Evolutionary conservation across 2,888 invertebrate species (phyloP).

Genomic region (Ochropacha duplaris): DNA sequence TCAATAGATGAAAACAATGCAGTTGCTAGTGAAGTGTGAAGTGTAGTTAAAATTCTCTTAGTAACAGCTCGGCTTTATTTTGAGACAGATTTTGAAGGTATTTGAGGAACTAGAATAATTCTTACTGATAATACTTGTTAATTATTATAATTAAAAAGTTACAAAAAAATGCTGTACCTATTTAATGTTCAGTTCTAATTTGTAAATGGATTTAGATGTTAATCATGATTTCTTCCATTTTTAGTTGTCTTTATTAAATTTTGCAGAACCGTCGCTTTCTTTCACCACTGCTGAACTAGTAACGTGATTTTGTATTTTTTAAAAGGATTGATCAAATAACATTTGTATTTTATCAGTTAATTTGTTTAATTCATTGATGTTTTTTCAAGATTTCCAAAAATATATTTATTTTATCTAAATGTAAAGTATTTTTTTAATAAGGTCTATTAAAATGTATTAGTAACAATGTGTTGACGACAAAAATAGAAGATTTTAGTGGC

Average conservation of each 20-base stretch:
- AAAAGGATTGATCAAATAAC: background rate
- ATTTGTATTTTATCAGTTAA: background rate
- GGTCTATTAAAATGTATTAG: background rate
- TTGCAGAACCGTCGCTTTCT: background rate
- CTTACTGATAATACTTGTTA: too few species aligned
- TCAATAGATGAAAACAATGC: conserved; percentile 50
- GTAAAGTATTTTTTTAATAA: background rate
- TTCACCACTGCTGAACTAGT: background rate
- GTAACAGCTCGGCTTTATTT: conserved; percentile 22
- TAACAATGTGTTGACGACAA: background rate
- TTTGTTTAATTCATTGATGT: background rate
- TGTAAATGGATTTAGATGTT: too few species aligned
- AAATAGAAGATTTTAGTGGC: background rate
- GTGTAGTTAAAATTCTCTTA: conserved; percentile 16
- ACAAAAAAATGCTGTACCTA: too few species aligned
- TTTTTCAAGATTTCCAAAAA: background rate
- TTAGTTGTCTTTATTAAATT: too few species aligned
- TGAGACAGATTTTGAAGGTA: background rate
- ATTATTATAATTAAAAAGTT: too few species aligned
- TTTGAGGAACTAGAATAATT: background rate
- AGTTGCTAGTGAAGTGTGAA: conserved; percentile 36
- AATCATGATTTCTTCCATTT: too few species aligned
- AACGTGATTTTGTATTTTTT: background rate
- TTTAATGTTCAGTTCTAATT: too few species aligned
- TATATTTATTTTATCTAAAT: background rate